Base-by-base conservation (phyloP, 2,113 vertebrate genomes). In the Tiliqua scincoides region DNA sequence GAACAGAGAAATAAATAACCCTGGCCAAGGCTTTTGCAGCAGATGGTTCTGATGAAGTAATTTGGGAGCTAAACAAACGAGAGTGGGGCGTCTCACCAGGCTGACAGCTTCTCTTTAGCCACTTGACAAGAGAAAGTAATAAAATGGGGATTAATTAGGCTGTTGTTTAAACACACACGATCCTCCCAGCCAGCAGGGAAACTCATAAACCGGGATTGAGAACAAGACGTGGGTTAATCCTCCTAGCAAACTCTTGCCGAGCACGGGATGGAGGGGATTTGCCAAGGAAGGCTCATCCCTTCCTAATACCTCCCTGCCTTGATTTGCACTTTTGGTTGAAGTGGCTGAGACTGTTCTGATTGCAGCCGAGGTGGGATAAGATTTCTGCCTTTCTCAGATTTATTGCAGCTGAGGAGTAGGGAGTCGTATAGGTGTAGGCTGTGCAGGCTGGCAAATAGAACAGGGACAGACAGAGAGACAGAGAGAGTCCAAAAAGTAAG, bases 121-220 rank as follows among this genome's bases (percentile, higher is more conserved):
- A 84, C 93, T 93, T 90, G 91, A 93, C 92, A 89, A 97, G 96
- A 94, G 97, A 98, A 98, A 98, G 97, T 97, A 98, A 98, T 98
- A 98, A 98, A 98, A 97, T 96, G 94, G 95, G 97, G 97, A 98
- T 98, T 98, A 98, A 98, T 98, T 98, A 98, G 97, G 88, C 97
- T 97, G 97, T 97, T 98, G 97, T 97, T 98, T 98, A 97, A 98
- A 98, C 97, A 98, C 97, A 70, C 87, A 82, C 88, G 91, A 91
- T 88, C 93, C 89, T 93, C 92, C 89, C 89, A 97, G 97, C 97
- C 97, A 97, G 97, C 97, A 96, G 97, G 97, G 97, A 86, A 98
- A 97, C 97, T 98, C 97, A 98, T 98, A 98, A 98, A 92, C 87
- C 30, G 95, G 97, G 97, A 98, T 98, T 97, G 97, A 95, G 96